Base-by-base conservation (phyloP, 2,888 invertebrate species). In the Lepidochitona cinerea region DNA sequence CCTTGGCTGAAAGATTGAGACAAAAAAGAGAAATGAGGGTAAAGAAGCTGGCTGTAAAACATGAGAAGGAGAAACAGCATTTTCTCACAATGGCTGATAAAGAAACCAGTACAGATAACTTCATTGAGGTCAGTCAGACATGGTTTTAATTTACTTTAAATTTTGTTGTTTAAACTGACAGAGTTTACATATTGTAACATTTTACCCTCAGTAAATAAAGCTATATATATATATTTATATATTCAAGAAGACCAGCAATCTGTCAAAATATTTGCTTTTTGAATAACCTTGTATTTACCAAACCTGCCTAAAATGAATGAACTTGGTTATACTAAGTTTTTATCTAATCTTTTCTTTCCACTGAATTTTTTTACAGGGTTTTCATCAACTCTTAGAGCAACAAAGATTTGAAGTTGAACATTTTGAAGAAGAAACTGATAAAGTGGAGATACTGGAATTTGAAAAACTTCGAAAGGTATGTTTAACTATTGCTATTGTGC, bases 381-480 rank as follows among this genome's bases (percentile, higher is more conserved):
- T 84, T 72, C 87, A 86, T 73, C 77, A 83, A 4, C 70, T 89
- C 70, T 23, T 85, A 75, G 79, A 81, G 66, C 79, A 83, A 54
- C 88, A 88, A 33, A 83, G 86, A 52, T 66, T 71, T 36, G 86
- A 88, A 68, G 72, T 75, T 59, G 87, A 87, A 49, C 80, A 81
- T 4, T 76, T 82, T 0, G 76, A 79, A 59, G 77, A 74, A 32
- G 85, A 88, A 35, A 72, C 87, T 29, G 89, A 89, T 70, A 80
- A 84, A 35, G 78, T 79, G 9, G 89, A 88, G 73, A 79, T 87
- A 12, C 81, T 84, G 69, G 83, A 86, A 70, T 75, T 89, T 32
- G 81, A 83, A 66, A 83, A 82, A 75, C 70, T 87, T 2, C 75
- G 79, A 53, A 77, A 84, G 83, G 88, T 88, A 66, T 75, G 74